Conservation (phyloP, 2,888 invertebrate species). For the Andricus curvator region DNA sequence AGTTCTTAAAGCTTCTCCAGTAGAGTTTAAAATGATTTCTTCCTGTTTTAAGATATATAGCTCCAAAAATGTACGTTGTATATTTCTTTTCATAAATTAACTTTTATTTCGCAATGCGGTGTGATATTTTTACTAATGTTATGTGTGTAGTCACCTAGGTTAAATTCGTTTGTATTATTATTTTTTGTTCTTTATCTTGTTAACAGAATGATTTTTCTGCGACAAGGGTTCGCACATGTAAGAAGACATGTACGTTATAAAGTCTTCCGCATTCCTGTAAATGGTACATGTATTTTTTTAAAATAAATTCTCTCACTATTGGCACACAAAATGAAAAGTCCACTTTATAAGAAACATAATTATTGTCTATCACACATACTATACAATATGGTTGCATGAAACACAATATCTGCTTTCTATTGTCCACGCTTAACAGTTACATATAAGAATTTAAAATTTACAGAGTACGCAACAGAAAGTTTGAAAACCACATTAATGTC, state of each 20-base stretch:
- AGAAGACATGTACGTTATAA: constrained; percentile 13
- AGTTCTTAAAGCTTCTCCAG: too few species aligned
- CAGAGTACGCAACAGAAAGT: background rate
- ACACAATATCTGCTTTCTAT: background rate
- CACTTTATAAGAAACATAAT: background rate
- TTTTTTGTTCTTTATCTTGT: too few species aligned
- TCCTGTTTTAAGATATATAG: too few species aligned
- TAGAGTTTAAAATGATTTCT: too few species aligned
- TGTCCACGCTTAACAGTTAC: background rate
- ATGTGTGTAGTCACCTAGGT: too few species aligned
- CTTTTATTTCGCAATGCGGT: too few species aligned
- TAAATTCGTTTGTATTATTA: too few species aligned
- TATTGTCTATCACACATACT: background rate
- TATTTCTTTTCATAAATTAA: too few species aligned
- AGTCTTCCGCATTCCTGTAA: background rate
- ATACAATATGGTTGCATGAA: background rate
- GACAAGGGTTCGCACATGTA: background rate
- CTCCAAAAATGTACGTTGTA: too few species aligned
- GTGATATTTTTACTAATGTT: too few species aligned
- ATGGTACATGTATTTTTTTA: background rate
- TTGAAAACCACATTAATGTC: background rate
- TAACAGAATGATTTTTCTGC: background rate
- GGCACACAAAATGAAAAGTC: background rate
- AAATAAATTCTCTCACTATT: background rate
- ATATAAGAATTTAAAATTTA: background rate